Conservation (phyloP, 1,140 invertebrate genomes). For the Octopus sinensis region DNA sequence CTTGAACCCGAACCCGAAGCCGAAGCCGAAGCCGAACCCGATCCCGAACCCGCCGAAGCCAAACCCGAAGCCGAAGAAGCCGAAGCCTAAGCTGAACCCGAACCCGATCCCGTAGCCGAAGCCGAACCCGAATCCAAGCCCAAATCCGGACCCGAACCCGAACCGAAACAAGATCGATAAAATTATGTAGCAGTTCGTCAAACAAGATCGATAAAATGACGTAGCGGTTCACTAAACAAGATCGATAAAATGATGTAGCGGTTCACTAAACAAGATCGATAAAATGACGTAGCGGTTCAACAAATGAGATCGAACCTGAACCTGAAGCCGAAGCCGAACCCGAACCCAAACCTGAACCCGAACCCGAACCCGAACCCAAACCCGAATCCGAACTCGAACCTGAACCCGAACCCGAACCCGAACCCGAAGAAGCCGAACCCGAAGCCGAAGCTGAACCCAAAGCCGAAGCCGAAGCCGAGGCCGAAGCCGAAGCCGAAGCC, state of each 20-base stretch:
- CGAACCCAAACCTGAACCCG: slow-evolving; percentile 28
- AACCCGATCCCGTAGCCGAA: not conserved
- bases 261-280: not conserved
- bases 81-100: slow-evolving; percentile 16
- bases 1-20: slow-evolving; percentile 14
- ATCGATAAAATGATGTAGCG: not conserved
- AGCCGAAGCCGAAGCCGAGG: slow-evolving; percentile 17
- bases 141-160: slow-evolving; percentile 7
- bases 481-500: slow-evolving; percentile 20
- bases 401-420: slow-evolving; percentile 26
- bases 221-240: not conserved
- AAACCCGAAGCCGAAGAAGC: not conserved
- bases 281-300: not conserved
- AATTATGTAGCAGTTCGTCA: not conserved
- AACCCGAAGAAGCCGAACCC: slow-evolving; percentile 21
- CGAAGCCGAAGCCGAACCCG: not conserved
- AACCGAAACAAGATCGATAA: not conserved
- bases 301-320: not conserved
- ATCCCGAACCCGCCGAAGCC: not conserved
- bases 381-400: slow-evolving; percentile 24
- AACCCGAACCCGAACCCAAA: slow-evolving; percentile 28
- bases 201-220: not conserved
- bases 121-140: slow-evolving; percentile 12
- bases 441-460: slow-evolving; percentile 26
- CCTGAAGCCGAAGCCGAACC: slow-evolving; percentile 25